These are phyloP conservation scores for Cotesia vestalis DNA, from an alignment of 1,140 invertebrate species.

Conservation along the genomic window DNA sequence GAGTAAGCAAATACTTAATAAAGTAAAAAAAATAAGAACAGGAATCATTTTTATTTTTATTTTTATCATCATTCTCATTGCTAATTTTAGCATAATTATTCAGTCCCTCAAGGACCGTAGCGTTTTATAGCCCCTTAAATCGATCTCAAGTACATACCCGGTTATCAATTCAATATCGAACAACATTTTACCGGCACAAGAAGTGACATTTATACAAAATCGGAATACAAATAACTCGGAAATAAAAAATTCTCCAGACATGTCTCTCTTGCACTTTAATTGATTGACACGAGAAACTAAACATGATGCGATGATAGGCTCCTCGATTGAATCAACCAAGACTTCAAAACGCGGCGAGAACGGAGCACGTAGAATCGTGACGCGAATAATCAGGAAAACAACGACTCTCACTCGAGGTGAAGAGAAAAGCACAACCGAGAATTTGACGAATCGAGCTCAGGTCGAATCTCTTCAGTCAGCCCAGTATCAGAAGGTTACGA, in stretches of 20 bases:
- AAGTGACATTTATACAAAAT: too few species aligned
- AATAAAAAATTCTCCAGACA: too few species aligned
- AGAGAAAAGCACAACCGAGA: constrained; percentile 78
- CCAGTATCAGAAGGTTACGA: constrained; percentile 58
- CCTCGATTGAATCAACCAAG: constrained; percentile 82
- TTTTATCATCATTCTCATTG: background rate
- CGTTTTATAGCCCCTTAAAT: too few species aligned
- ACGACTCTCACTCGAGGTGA: constrained; percentile 89
- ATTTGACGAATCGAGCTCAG: constrained; percentile 69
- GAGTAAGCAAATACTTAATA: constrained; percentile 4
- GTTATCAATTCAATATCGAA: too few species aligned
- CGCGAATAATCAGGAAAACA: constrained; percentile 87
- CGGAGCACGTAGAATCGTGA: constrained; percentile 82
- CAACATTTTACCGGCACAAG: too few species aligned
- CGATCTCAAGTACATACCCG: too few species aligned
- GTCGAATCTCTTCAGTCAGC: constrained; percentile 65
- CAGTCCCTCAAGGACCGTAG: too few species aligned
- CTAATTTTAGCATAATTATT: background rate
- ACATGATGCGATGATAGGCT: constrained; percentile 55
- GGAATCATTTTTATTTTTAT: background rate
- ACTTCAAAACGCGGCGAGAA: constrained; percentile 78
- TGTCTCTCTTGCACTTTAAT: background rate
- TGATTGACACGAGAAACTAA: background rate
- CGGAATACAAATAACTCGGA: too few species aligned
- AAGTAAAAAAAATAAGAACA: background rate